Evolutionary conservation across 2,888 invertebrate species (phyloP).

Genomic region (Dicyrtoma fusca): DNA sequence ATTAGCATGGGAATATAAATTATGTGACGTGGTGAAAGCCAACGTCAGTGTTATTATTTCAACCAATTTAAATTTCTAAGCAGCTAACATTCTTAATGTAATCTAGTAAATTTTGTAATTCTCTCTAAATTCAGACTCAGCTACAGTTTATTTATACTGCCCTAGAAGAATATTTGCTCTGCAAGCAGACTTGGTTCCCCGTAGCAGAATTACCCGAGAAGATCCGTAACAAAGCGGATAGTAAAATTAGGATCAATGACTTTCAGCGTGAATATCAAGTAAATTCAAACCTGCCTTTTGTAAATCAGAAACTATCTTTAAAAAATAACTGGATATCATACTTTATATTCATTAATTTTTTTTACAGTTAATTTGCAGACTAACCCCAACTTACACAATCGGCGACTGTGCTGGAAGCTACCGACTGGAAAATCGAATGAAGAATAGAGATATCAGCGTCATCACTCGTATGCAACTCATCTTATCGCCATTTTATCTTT

Average conservation of each 20-base stretch:
- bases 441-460: constrained; percentile 93
- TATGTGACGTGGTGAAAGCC: no score
- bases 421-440: constrained; percentile 93
- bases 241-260: constrained; percentile 82
- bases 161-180: constrained; percentile 86
- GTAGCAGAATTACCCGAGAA: constrained; percentile 87
- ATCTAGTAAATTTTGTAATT: no score
- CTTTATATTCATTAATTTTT: constrained; percentile 5
- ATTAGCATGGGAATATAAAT: no score
- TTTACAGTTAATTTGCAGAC: constrained; percentile 80
- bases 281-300: constrained; percentile 36
- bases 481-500: no score
- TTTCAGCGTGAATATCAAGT: constrained; percentile 90
- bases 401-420: constrained; percentile 99
- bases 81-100: no score
- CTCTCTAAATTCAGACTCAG: constrained; percentile 72
- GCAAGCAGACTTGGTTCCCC: constrained; percentile 94
- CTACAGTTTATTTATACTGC: constrained; percentile 97
- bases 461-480: constrained; percentile 76
- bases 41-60: no score
- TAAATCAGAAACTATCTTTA: neutral
- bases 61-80: no score
- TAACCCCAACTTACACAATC: constrained; percentile 92
- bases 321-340: neutral
- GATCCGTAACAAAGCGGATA: constrained; percentile 84